Conservation (phyloP, 92 coral and sea anemone species). For the Porites evermanni region DNA sequence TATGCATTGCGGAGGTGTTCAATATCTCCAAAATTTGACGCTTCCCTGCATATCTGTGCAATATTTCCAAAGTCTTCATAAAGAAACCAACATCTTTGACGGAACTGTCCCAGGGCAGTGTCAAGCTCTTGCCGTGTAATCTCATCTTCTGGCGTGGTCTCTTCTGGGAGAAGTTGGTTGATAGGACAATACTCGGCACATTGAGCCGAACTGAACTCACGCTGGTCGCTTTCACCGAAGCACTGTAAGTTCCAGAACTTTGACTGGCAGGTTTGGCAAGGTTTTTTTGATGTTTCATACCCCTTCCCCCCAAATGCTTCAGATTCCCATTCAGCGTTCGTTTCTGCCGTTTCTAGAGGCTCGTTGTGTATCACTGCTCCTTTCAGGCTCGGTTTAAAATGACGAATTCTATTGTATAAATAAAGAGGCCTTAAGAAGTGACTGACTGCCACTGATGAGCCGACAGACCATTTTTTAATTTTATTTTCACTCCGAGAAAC, state of each 20-base stretch:
- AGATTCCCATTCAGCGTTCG: not conserved
- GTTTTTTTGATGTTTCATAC: not conserved
- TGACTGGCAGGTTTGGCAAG: not conserved
- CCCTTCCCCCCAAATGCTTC: not conserved
- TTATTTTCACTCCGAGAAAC: too few relatives aligned
- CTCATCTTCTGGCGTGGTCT: not conserved
- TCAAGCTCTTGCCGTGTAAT: too few relatives aligned
- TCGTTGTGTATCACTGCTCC: not conserved
- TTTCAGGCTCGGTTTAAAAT: not conserved
- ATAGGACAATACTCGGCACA: not conserved
- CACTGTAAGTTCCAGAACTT: not conserved
- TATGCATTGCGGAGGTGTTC: too few relatives aligned
- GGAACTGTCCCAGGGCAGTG: too few relatives aligned
- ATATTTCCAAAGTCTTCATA: not conserved
- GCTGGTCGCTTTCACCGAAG: not conserved
- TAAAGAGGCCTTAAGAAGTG: slow-evolving; percentile 6
- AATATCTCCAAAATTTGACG: not conserved
- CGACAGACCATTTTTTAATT: not conserved
- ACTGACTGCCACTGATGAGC: not conserved
- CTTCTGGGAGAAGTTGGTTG: not conserved
- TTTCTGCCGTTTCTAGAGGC: not conserved
- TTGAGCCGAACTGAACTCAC: not conserved
- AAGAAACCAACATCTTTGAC: not conserved
- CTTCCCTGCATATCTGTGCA: not conserved
- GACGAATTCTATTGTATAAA: not conserved